Evolutionary conservation across 2,113 vertebrate genomes (phyloP), one percentile per base, ranked within the genome.

Genomic region (Prietella phreatophila): DNA sequence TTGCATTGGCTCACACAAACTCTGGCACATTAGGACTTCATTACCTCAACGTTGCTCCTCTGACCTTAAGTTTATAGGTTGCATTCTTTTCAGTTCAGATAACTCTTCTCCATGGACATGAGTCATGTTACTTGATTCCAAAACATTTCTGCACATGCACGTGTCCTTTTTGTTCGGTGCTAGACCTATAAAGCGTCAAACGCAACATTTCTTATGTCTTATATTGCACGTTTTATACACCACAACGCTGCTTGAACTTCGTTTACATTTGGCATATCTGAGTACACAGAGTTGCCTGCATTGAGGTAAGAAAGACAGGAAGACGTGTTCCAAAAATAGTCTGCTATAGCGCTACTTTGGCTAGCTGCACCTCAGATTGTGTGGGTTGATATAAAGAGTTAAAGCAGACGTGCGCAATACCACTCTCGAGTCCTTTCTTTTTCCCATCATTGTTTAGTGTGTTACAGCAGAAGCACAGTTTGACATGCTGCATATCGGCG

Each of bases 321-420:
- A 91, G 86, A 88, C 33, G 1, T 17, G 82, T 82, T 86, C 75
- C 83, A 86, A 85, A 93, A 85, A 91, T 90, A 91, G 87, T 75
- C 33, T 84, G 55, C 61, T 55, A 87, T 36, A 87, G 60, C 30
- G 33, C 79, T 71, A 75, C 82, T 86, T 61, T 39, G 75, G 69
- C 89, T 76, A 81, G 86, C 88, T 81, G 75, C 84, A 80, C 80
- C 85, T 73, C 73, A 17, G 67, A 71, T 82, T 81, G 65, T 92
- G 91, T 89, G 86, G 88, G 86, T 53, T 75, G 85, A 25, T 89
- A 79, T 82, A 86, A 39, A 79, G 83, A 75, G 86, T 58, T 87
- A 39, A 78, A 75, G 84, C 84, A 79, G 86, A 85, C 36, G 50
- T 22, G 15, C 19, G 3, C 85, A 25, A 69, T 89, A 39, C 61